Conservation (phyloP, 2,113 vertebrate genomes). For the Phocoena phocoena region DNA sequence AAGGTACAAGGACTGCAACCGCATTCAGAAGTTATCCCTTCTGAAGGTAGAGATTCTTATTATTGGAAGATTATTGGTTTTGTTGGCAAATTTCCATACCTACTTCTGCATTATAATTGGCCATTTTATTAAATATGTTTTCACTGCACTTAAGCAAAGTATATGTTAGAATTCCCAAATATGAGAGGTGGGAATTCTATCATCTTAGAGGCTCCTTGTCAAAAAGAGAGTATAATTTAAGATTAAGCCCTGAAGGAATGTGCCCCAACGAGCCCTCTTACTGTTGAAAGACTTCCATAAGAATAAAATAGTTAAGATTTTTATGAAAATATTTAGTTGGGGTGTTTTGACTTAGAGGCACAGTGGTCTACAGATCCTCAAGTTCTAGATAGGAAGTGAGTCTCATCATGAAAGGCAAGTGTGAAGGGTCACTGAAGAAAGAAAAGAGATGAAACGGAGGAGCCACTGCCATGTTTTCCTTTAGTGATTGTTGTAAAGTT, state of each 20-base stretch:
- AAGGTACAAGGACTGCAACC: background rate
- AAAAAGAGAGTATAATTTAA: background rate
- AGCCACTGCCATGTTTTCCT: background rate
- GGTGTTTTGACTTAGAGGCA: background rate
- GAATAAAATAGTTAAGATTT: background rate
- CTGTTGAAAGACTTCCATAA: background rate
- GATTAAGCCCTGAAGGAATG: background rate
- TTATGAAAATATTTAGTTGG: slow-evolving; percentile 12
- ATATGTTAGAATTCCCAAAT: background rate
- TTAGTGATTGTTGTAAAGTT: slow-evolving; percentile 44
- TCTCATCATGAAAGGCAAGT: background rate
- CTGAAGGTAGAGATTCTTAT: background rate
- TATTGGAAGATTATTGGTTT: background rate
- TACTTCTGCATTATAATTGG: background rate
- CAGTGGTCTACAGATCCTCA: background rate
- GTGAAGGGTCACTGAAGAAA: slow-evolving; percentile 30
- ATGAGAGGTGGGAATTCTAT: background rate
- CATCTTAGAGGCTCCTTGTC: background rate
- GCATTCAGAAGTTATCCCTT: background rate
- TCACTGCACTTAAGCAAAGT: background rate
- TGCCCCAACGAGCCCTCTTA: background rate
- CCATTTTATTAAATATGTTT: slow-evolving; percentile 6
- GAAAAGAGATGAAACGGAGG: background rate
- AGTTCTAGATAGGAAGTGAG: background rate
- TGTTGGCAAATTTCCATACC: background rate